phyloP scores from a whole-genome alignment of 2,797 vertebrate genomes.

The Galagoides demidoff region DNA sequence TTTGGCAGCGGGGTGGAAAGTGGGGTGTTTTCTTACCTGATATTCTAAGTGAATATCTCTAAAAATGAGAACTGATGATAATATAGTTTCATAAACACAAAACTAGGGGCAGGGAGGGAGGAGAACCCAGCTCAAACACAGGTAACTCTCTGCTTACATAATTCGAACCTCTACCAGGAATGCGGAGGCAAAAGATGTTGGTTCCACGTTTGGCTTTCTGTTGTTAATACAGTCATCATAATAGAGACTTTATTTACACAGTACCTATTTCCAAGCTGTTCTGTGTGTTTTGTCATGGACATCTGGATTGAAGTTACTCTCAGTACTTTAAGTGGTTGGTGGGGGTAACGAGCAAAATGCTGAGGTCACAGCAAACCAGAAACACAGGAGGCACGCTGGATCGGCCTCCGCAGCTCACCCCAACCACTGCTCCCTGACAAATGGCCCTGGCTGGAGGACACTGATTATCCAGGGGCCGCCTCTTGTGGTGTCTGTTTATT shows the following conservation, averaged over 20 bases:
- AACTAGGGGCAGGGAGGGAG: neutral
- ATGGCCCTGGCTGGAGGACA: neutral
- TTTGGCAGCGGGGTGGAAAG: neutral
- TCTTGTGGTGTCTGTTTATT: neutral
- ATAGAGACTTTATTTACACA: neutral
- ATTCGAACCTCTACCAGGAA: slow-evolving; percentile 24
- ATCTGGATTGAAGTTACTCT: neutral
- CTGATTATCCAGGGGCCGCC: neutral
- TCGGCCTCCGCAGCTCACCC: neutral
- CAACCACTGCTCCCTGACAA: neutral
- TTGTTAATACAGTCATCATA: neutral
- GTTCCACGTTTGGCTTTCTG: neutral
- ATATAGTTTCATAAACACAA: neutral
- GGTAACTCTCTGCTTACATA: neutral
- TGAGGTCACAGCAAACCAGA: neutral
- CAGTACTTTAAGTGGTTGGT: neutral
- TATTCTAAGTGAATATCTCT: neutral
- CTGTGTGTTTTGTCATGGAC: neutral
- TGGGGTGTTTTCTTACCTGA: neutral
- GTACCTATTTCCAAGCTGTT: neutral
- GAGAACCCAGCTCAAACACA: neutral
- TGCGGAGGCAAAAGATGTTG: neutral
- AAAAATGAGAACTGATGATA: neutral
- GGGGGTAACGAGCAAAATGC: neutral
- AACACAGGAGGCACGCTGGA: neutral